Conservation (phyloP, 1,140 invertebrate species). For the Gyrodactylus bullatarudis region DNA sequence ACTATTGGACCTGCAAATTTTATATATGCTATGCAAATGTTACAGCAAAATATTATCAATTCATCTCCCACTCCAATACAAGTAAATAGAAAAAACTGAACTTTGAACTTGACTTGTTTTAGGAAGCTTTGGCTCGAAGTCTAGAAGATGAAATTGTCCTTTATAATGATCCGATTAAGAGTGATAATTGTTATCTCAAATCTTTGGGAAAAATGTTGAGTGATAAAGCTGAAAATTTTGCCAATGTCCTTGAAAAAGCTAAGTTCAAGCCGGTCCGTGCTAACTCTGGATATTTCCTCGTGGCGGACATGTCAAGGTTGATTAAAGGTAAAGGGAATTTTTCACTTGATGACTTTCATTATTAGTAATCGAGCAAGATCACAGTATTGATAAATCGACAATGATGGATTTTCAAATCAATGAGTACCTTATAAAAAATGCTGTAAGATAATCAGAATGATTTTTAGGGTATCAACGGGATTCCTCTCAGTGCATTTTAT, state of each 20-base stretch:
- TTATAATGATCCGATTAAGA: slow-evolving; percentile 21
- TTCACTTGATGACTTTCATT: not conserved
- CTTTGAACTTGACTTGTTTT: slow-evolving; percentile 7
- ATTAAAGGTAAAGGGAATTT: slow-evolving; percentile 10
- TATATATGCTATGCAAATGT: slow-evolving; percentile 28
- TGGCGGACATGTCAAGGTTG: slow-evolving; percentile 42
- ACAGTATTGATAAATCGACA: slow-evolving; percentile 16
- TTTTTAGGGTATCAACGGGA: not conserved
- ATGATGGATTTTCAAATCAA: slow-evolving; percentile 57
- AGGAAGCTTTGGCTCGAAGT: slow-evolving; percentile 58
- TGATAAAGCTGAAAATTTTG: slow-evolving; percentile 47
- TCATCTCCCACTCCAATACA: slow-evolving; percentile 45
- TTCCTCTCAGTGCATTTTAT: not conserved
- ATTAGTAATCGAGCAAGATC: slow-evolving; percentile 9
- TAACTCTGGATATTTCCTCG: slow-evolving; percentile 78
- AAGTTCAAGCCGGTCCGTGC: slow-evolving; percentile 66
- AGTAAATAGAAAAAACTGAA: slow-evolving; percentile 12
- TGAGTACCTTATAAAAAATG: slow-evolving; percentile 67
- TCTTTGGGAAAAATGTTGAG: slow-evolving; percentile 38
- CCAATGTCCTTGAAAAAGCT: slow-evolving; percentile 34
- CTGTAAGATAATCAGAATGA: slow-evolving; percentile 15
- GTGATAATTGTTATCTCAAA: slow-evolving; percentile 43
- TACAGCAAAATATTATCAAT: slow-evolving; percentile 76
- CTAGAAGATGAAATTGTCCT: slow-evolving; percentile 48
- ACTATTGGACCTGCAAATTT: slow-evolving; percentile 29